phyloP scores from a whole-genome alignment of 2,797 vertebrate genomes.

The Myiotriccus ornatus region DNA sequence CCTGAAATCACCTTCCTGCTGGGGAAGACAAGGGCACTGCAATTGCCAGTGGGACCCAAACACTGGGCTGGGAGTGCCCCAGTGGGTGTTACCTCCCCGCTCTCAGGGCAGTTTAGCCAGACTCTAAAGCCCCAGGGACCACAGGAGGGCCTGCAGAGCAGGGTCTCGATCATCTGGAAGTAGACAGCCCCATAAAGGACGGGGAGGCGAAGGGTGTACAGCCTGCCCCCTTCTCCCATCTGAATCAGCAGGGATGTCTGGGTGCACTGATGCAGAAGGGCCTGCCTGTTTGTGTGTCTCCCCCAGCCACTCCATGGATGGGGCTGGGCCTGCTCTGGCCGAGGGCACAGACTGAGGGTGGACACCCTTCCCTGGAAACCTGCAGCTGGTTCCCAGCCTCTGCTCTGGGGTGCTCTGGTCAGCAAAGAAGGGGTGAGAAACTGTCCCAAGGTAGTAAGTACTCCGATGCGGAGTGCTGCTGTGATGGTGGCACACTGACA shows the following conservation, averaged over 20 bases:
- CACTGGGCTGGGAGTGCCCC: neutral
- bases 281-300: neutral
- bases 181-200: neutral
- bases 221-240: neutral
- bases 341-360: neutral
- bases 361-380: neutral
- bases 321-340: neutral
- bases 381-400: neutral
- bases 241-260: neutral
- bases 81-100: fast-evolving
- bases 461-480: neutral
- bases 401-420: neutral
- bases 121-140: neutral
- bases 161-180: neutral
- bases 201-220: neutral
- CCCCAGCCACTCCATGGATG: neutral
- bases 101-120: neutral
- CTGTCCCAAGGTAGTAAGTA: neutral
- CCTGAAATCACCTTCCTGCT: neutral
- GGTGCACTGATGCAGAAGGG: fast-evolving
- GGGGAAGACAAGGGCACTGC: neutral
- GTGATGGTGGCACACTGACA: neutral
- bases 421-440: neutral
- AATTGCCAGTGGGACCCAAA: neutral
- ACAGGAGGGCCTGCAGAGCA: neutral